Conservation (phyloP, 2,113 vertebrate species). For the Xenopus borealis region DNA sequence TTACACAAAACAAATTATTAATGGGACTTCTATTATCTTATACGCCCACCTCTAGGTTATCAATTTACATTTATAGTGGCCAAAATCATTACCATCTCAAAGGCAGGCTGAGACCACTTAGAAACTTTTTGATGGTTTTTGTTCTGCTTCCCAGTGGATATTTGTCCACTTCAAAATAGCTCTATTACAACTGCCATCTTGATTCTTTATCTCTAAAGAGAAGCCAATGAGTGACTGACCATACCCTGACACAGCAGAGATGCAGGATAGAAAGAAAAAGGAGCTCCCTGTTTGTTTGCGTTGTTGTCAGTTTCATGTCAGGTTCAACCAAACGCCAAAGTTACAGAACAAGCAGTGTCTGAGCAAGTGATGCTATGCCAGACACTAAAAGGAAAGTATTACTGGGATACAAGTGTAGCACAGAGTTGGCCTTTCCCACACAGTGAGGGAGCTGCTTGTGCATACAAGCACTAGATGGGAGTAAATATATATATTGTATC, state of each 20-base stretch:
- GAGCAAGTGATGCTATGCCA: not conserved
- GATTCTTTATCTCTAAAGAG: slow-evolving; percentile 7
- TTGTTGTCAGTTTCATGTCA: not conserved
- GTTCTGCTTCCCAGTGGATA: slow-evolving; percentile 1
- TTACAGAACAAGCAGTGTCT: not conserved
- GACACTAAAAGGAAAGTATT: not conserved
- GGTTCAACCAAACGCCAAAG: not conserved
- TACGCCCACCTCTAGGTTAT: not conserved
- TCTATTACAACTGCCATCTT: not conserved
- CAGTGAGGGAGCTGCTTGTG: no score
- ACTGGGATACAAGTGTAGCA: not conserved
- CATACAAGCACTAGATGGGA: no score
- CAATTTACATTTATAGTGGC: slow-evolving; percentile 2
- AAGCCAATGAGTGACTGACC: slow-evolving; percentile 6
- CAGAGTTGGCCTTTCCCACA: not conserved
- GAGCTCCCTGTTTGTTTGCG: not conserved
- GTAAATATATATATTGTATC: no score
- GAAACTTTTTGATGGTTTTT: slow-evolving; percentile 2
- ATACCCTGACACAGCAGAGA: not conserved
- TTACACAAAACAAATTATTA: no score
- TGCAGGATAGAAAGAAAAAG: not conserved
- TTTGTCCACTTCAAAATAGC: slow-evolving; percentile 8
- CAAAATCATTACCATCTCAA: slow-evolving; percentile 11
- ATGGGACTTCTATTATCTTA: no score
- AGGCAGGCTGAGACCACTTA: not conserved